Evolutionary conservation across 2,888 invertebrate genomes (phyloP).

Genomic region (Ennomos fuscantarius): DNA sequence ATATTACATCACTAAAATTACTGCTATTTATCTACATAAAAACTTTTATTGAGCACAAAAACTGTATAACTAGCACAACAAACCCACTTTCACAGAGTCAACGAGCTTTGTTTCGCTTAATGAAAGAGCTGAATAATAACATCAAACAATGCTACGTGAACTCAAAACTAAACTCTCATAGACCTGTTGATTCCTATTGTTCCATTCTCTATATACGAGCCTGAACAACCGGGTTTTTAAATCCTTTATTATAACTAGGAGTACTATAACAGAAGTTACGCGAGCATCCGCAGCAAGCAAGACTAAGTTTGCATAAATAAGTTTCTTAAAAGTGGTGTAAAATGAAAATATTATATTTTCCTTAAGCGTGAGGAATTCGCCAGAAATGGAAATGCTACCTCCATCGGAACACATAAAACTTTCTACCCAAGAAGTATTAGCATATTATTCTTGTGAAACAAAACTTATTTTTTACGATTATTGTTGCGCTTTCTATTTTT

Average conservation of each 20-base stretch:
- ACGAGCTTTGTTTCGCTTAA: slow-evolving; percentile 11
- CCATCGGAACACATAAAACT: slow-evolving; percentile 41
- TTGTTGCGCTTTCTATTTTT: slow-evolving; percentile 37
- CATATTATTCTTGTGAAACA: slow-evolving; percentile 49
- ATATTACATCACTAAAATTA: too few species aligned
- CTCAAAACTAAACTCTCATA: slow-evolving; percentile 9
- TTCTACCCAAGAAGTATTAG: slow-evolving; percentile 41
- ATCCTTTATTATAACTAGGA: slow-evolving; percentile 4
- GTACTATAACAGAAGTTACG: not conserved
- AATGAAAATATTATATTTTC: slow-evolving; percentile 39
- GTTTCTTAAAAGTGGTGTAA: slow-evolving; percentile 31
- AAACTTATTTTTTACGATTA: slow-evolving; percentile 51
- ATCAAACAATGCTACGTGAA: slow-evolving; percentile 16
- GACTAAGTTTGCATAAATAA: slow-evolving; percentile 15
- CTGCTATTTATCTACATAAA: too few species aligned
- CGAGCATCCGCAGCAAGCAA: slow-evolving; percentile 5
- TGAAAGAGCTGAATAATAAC: slow-evolving; percentile 4
- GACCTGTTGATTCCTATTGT: slow-evolving; percentile 27
- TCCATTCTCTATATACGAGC: slow-evolving; percentile 6
- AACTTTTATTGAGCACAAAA: too few species aligned
- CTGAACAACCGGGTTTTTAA: not conserved
- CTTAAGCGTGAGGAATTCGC: slow-evolving; percentile 20
- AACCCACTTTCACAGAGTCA: slow-evolving; percentile 5
- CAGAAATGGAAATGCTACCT: slow-evolving; percentile 31
- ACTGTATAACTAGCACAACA: too few species aligned